Evolutionary conservation across 2,888 invertebrate genomes (phyloP), one percentile per base, ranked within the genome.

Genomic region (Sclerodermus sp.): DNA sequence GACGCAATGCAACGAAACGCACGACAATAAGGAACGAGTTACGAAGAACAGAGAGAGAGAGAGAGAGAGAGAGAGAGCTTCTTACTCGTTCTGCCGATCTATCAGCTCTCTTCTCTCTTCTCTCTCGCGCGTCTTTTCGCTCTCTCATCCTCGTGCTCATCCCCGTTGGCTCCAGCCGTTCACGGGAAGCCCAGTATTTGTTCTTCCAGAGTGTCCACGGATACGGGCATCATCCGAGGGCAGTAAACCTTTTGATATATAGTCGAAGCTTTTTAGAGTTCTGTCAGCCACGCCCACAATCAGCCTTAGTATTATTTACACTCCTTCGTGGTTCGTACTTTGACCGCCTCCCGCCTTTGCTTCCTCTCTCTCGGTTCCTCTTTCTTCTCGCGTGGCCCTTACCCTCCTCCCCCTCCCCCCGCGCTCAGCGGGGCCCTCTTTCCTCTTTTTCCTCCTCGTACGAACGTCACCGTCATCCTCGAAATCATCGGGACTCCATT

Each of bases 251-350:
- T 77, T 76, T 77, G 77, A 77, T 77, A 77, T 77, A 77, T 77
- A 76, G 77, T 74, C 73, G 74, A 77, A 73, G 74, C 72, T 76
- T 77, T 77, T 77, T 77, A 77, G 77, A 76, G 77, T 76, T 77
- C 76, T 76, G 76, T 77, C 77, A 75, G 77, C 71, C 77, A 76
- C 77, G 77, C 77, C 77, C 72, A 78, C 77, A 77, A 78, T 78
- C 76, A 75, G 70, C 76, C 77, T 73, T 68, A 74, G 75, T 69
- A 76, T 77, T 77, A 78, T 78, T 78, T 78, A 78, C 77, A 77
- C 77, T 77, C 71, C 61, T 23, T 23, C 23, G 23, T 23, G 23
- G 23, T 23, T 23, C 23, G 23, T 23, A 23, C 23, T 23, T 23
- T 23, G 23, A 23, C 3, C 23, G 23, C 23, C 23, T 23, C 23